Base-by-base conservation (phyloP, 2,113 vertebrate species). In the Lycocorax pyrrhopterus region DNA sequence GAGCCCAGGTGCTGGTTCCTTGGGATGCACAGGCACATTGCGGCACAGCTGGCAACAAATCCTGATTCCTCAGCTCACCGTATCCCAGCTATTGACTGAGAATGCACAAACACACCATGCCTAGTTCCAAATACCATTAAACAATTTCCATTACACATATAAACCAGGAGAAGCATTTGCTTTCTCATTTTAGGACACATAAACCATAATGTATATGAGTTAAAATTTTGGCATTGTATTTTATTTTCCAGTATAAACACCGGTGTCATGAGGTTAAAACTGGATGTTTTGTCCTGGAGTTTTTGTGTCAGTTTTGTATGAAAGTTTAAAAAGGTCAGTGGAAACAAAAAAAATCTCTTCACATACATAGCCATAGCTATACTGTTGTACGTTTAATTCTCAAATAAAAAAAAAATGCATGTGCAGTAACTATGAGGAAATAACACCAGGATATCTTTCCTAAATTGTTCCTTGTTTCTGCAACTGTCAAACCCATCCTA, bases 11-110 rank as follows among this genome's bases (percentile, higher is more conserved):
- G 32, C 23, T 53, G 10, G 16, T 13, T 80, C 37, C 44, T 32
- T n/a, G 58, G 53, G 39, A 37, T 53, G 46, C 46, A 39, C 0
- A 0, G 84, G 33, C 16, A 49, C 10, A 3, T 0, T 1, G 3
- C 4, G 7, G 4, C 33, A 47, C 26, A 56, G 41, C 73, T 74
- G 10, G 6, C 35, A 1, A 1, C 51, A 71, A 55, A 37, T 29
- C 71, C 62, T 19, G 10, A 22, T 25, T 58, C 46, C 58, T 71
- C 47, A 14, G 16, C 32, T 51, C 22, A n/a, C 27, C 0, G 0
- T 30, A 25, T 8, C 22, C 49, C 67, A 62, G 10, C 6, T 39
- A 12, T 6, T 43, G 29, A 49, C 63, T 27, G 20, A 7, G 9
- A 27, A 23, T 59, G 26, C 39, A 59, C 18, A 83, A 68, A 73